Evolutionary conservation across 2,797 vertebrate species (phyloP).

Genomic region (Bradypodion ventrale): DNA sequence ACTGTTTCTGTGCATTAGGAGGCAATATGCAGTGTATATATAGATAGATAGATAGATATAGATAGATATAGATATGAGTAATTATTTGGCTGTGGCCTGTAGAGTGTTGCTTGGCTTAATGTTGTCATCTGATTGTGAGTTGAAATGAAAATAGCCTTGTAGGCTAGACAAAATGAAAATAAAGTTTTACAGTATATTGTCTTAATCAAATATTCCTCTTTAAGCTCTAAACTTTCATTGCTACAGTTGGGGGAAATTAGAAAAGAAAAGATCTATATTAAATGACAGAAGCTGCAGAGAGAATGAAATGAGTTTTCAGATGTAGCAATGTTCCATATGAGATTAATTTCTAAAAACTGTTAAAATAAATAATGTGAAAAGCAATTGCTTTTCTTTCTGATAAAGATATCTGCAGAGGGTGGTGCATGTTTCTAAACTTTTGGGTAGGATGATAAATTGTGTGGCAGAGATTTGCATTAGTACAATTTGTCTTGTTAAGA

Average conservation of each 20-base stretch:
- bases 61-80: no score
- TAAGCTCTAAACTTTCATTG: constrained; percentile 19
- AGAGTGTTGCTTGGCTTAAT: no score
- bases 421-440: neutral
- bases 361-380: constrained; percentile 16
- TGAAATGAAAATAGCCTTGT: no score
- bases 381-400: constrained; percentile 11
- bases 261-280: constrained; percentile 25
- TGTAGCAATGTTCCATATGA: constrained; percentile 7
- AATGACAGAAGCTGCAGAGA: constrained; percentile 41
- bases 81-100: no score
- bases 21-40: no score
- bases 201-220: constrained; percentile 12
- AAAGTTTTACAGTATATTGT: constrained; percentile 34
- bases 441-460: constrained; percentile 24
- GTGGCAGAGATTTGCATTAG: constrained; percentile 10
- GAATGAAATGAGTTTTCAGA: neutral
- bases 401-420: neutral
- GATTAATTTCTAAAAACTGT: constrained; percentile 34
- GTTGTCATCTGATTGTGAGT: no score
- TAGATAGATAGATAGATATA: no score
- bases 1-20: no score
- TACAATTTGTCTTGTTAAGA: constrained; percentile 18
- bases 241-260: constrained; percentile 13
- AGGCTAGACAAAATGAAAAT: neutral